Percentiles rank a stretch among this genome's conserved stretches.
Conservation (phyloP, 2,113 vertebrate species). For the Tetrax tetrax region DNA sequence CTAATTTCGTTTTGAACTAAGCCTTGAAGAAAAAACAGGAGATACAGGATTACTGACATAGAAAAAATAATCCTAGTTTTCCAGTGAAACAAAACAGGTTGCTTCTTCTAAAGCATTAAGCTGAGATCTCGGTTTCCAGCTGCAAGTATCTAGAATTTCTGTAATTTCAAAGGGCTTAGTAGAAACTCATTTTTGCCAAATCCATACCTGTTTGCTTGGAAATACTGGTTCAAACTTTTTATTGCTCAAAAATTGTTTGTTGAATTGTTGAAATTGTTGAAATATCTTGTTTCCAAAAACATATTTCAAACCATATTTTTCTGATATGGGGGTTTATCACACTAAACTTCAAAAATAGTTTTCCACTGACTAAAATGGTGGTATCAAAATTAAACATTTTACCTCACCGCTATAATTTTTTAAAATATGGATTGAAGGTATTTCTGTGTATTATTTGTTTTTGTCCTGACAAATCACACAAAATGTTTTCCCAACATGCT, state of each 20-base stretch:
- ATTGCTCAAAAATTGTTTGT: background rate
- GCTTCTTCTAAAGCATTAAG: background rate
- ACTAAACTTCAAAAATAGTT: background rate
- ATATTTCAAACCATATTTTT: background rate
- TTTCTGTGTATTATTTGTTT: background rate
- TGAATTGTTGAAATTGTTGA: background rate
- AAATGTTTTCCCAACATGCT: background rate
- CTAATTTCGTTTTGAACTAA: background rate
- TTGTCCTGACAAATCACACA: background rate
- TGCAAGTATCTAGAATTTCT: background rate
- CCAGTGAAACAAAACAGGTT: background rate
- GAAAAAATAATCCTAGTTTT: background rate
- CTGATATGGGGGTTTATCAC: background rate
- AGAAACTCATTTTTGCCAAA: background rate
- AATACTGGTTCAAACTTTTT: background rate
- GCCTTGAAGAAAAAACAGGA: background rate
- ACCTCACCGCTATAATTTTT: background rate
- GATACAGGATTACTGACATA: background rate
- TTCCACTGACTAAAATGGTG: background rate
- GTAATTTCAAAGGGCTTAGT: background rate
- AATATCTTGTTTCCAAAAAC: background rate
- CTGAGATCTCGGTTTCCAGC: background rate
- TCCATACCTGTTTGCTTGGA: background rate
- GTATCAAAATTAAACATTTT: background rate
- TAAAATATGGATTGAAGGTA: background rate